Base-by-base conservation (phyloP, 2,113 vertebrate genomes). In the Tapirus terrestris region DNA sequence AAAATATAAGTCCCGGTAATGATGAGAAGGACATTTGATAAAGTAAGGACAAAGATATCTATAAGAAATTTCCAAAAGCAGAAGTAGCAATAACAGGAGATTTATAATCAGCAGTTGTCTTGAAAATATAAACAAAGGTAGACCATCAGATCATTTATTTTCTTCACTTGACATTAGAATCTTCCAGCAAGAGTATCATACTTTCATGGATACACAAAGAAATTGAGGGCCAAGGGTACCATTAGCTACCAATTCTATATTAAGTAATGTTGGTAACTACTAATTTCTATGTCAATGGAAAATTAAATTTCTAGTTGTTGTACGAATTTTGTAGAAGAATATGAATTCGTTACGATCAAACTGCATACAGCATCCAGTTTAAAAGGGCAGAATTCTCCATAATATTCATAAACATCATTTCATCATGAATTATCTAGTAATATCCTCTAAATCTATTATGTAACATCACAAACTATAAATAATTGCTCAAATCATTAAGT, bases 401-500 rank as follows among this genome's bases (percentile, higher is more conserved):
- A 87, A 93, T 96, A 96, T 91, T 72, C 45, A 97, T 45, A 97
- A 98, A 93, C 16, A 98, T 65, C 27, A 90, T 65, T 96, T 98
- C 94, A 97, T 93, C 75, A 76, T 94, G 53, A 96, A 95, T 96
- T 93, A 89, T 67, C 39, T 97, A 94, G 95, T 98, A 98, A 82
- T 96, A 29, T 94, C 84, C 83, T 65, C 93, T 97, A 97, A 97
- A 96, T 96, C 94, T 97, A 91, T 97, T 98, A 97, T 27, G 73
- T 96, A 89, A 92, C 98, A 96, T 76, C 94, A 91, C 95, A 97
- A 96, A 83, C 90, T 94, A 96, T 89, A 98, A 97, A 96, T 98
- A 98, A 97, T 96, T 96, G 72, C 67, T 92, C 86, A 96, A 94
- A 65, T 97, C 91, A 98, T 97, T 98, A 98, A 94, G 80, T 96